phyloP scores from a whole-genome alignment of 2,888 invertebrate species.

The Lycophotia porphyrea region DNA sequence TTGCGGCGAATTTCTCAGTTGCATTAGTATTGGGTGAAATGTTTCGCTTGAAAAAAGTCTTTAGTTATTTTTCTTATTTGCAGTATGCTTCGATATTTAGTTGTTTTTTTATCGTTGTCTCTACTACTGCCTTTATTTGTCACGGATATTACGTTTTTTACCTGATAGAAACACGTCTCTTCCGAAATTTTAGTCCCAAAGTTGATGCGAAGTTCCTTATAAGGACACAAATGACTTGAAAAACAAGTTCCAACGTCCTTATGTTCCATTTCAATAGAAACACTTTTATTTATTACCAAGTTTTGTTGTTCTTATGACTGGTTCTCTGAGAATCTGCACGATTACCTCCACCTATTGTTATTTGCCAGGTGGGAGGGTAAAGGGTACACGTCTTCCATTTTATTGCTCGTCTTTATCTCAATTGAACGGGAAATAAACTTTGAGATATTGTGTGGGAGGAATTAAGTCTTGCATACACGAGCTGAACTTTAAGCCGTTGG shows the following conservation, averaged over 20 bases:
- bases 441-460: constrained; percentile 52
- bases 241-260: constrained; percentile 35
- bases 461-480: constrained; percentile 9
- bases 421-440: constrained; percentile 59
- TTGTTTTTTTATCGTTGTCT: background rate
- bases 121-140: background rate
- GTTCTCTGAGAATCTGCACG: constrained; percentile 34
- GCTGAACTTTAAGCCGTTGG: no score
- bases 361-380: constrained; percentile 63
- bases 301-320: constrained; percentile 37
- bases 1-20: constrained; percentile 11
- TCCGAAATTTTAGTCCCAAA: constrained; percentile 5
- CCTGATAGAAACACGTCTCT: constrained; percentile 3
- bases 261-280: constrained; percentile 40
- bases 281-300: constrained; percentile 29
- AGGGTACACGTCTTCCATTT: constrained; percentile 55
- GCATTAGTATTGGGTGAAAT: constrained; percentile 4
- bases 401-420: constrained; percentile 61
- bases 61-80: background rate
- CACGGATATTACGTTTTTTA: background rate
- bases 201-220: constrained; percentile 9
- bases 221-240: constrained; percentile 21
- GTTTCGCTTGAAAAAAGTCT: background rate
- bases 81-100: background rate
- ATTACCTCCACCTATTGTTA: constrained; percentile 62